These are phyloP conservation scores for Pachyramphus minor DNA, from an alignment of 2,113 vertebrate genomes.

Conservation along the genomic window DNA sequence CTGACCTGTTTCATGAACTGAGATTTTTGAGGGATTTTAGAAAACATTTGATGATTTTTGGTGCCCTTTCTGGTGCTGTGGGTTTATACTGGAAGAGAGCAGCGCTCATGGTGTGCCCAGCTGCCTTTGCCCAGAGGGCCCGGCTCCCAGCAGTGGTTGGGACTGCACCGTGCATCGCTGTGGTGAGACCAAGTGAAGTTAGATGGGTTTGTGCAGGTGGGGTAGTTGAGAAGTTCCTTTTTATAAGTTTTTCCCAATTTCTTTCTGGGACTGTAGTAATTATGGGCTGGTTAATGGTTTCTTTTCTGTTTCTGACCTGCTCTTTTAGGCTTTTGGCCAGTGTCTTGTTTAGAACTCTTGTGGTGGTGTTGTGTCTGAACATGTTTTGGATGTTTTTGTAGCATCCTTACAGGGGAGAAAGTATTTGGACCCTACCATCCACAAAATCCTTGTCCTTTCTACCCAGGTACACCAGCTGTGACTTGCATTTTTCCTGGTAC, in stretches of 20 bases:
- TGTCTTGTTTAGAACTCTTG: background rate
- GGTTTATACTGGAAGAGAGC: background rate
- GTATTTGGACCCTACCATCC: background rate
- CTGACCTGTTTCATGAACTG: background rate
- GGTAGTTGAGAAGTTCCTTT: too few relatives aligned
- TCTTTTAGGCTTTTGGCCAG: rapidly evolving
- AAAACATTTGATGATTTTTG: background rate
- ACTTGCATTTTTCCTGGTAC: rapidly evolving
- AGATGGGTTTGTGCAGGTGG: too few relatives aligned
- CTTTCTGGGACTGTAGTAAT: too few relatives aligned
- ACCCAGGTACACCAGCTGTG: too few relatives aligned
- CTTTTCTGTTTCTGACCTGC: background rate
- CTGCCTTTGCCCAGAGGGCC: too few relatives aligned
- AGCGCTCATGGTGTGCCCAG: too few relatives aligned
- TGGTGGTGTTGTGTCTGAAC: background rate
- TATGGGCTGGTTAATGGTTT: too few relatives aligned
- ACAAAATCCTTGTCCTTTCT: background rate
- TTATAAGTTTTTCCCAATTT: background rate
- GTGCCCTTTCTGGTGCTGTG: background rate
- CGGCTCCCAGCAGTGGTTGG: too few relatives aligned
- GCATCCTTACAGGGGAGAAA: too few relatives aligned
- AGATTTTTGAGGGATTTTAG: background rate
- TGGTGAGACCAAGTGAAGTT: too few relatives aligned
- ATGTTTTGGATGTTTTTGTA: background rate
- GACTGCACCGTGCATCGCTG: too few relatives aligned